Evolutionary conservation across 2,888 invertebrate species (phyloP), one percentile per base, ranked within the genome.

Genomic region (Drosophila affinis): DNA sequence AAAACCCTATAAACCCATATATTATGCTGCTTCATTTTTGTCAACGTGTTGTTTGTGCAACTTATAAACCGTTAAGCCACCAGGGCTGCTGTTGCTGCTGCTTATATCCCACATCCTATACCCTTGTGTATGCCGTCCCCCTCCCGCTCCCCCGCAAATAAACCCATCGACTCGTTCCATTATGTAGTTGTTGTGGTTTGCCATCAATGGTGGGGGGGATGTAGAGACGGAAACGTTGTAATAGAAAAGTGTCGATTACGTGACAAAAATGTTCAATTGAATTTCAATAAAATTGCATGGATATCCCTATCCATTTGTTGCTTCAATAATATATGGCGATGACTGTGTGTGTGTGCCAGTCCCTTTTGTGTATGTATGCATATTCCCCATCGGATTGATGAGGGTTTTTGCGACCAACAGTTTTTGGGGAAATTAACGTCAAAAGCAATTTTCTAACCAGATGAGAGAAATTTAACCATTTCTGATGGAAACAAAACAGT

Each of bases 261-360:
- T 88, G 88, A 89, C 82, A 82, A 77, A 88, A 88, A 87, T 88
- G 78, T 72, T 77, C 85, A 88, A 89, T 84, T 84, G 85, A 84
- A 81, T 87, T 88, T 81, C 81, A 82, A 81, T 88, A 79, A 78
- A 78, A 77, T 74, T 21, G 71, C 65, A 70, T 63, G 72, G 39
- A 75, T 67, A 76, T n/a, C n/a, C 48, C 39, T 32, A 75, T 74
- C 78, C 80, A 85, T 85, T 85, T 87, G 78, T 87, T 87, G 80
- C 88, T 82, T 88, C 79, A 86, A 81, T 87, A 87, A 86, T 87
- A 77, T 71, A 86, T 86, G 76, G 64, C 47, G 56, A 51, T 61
- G 21, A 3, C 62, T 61, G 57, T 52, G 62, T 52, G 51, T 21
- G 54, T 62, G 45, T 59, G 48, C 56, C 58, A 2, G 27, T 29